A percentile compares a stretch with the other conserved stretches of the same genome.
Evolutionary conservation across 2,113 vertebrate species (phyloP).

Genomic region (Oryzias melastigma): DNA sequence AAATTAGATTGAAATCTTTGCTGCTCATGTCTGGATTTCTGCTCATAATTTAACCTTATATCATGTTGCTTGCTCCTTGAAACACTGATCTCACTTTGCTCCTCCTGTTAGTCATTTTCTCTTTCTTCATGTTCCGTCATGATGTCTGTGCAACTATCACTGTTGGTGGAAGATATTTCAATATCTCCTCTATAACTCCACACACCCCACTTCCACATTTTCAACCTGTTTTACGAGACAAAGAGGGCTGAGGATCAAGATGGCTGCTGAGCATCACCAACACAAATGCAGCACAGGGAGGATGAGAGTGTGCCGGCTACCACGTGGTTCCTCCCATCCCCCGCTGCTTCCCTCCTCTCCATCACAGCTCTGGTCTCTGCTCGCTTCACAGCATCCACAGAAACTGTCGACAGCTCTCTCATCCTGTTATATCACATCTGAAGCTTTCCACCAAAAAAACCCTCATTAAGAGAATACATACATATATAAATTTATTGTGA

Average conservation of each 20-base stretch:
- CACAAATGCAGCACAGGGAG: conserved; percentile 54
- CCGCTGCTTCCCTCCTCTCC: conserved; percentile 48
- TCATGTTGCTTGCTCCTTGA: not conserved
- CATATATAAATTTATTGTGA: too few relatives aligned
- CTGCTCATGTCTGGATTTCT: too few relatives aligned
- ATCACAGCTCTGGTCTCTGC: conserved; percentile 27
- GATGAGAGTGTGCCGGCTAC: conserved; percentile 52
- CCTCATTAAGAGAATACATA: too few relatives aligned
- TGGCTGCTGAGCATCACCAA: conserved; percentile 64
- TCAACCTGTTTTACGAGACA: conserved; percentile 30
- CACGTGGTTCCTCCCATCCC: conserved; percentile 63
- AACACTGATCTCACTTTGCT: conserved; percentile 16
- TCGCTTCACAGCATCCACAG: conserved; percentile 5
- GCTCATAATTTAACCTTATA: too few relatives aligned
- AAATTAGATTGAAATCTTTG: too few relatives aligned
- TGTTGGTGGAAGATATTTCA: not conserved
- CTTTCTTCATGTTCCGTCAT: conserved; percentile 4
- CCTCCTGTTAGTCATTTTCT: not conserved
- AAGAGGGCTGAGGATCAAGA: conserved; percentile 62
- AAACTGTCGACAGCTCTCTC: too few relatives aligned
- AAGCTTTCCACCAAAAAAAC: too few relatives aligned
- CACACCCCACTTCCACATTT: not conserved
- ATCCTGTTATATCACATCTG: too few relatives aligned
- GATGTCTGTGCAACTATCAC: not conserved
- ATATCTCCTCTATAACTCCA: conserved; percentile 3